Evolutionary conservation across 1,140 invertebrate species (phyloP), one percentile per base, ranked within the genome.

Genomic region (Mya arenaria): DNA sequence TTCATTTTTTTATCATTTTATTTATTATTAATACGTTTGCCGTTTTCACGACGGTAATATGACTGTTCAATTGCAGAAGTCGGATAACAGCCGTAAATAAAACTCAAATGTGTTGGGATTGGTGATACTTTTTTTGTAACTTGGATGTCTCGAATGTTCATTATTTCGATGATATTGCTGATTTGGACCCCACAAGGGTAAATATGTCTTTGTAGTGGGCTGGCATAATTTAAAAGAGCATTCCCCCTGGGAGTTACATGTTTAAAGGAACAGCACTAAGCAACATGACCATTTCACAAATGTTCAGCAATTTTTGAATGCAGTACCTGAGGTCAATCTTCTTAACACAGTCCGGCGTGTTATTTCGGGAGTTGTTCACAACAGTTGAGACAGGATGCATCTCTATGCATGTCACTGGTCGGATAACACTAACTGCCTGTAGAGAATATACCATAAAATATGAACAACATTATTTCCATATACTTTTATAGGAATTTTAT

Each of bases 351-450:
- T 95, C 93, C n/a, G 92, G 87, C 74, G 94, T 94, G 92, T 97
- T 96, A 89, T 96, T 94, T 52, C 94, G 92, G 0, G 95, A 95
- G 89, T 96, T 96, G 89, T 97, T 97, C 0, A 97, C 96, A 65
- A 92, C 77, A 65, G 93, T 94, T 1, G 95, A 95, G 6, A 97
- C 96, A 41, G 94, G 94, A 90, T 97, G 95, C 94, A 95, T 96
- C 25, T 90, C 86, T 28, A 97, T 86, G 65, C 87, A 78, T 8
- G 89, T 86, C 19, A 93, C 87, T 34, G 95, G 94, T 13, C 80
- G 78, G 10, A 92, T 91, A 37, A 89, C 32, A 34, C 87, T 84
- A 17, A 83, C 58, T 32, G 88, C 90, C 91, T 92, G 83, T 8
- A 82, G 77, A 32, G 39, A 25, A n/a, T n/a, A n/a, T n/a, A n/a